Conservation (phyloP, 1,140 invertebrate species). For the Brachionus plicatilis region DNA sequence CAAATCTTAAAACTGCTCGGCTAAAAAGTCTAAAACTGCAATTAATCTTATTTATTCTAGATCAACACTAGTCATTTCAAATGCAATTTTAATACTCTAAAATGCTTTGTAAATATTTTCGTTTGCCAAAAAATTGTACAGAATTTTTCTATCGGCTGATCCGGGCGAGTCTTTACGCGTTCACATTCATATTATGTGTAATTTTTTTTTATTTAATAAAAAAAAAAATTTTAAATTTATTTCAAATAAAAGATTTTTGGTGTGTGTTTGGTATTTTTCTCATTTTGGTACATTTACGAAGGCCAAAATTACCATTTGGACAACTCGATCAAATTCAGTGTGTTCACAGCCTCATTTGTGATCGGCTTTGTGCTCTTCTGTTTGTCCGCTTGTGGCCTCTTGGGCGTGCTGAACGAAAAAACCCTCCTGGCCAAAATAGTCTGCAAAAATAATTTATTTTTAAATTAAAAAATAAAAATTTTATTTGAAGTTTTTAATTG, state of each 20-base stretch:
- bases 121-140: not conserved
- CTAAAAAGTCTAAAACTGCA: not conserved
- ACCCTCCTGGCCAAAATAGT: not conserved
- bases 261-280: not conserved
- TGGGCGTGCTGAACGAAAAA: not conserved
- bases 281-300: slow-evolving; percentile 37
- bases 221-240: not conserved
- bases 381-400: not conserved
- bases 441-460: not conserved
- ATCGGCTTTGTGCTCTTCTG: slow-evolving; percentile 3
- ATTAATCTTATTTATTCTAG: not conserved
- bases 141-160: slow-evolving; percentile 19
- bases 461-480: not conserved
- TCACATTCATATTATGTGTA: slow-evolving; percentile 33
- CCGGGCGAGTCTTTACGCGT: slow-evolving; percentile 1
- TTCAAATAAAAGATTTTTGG: slow-evolving; percentile 8
- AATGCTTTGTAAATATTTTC: slow-evolving; percentile 22
- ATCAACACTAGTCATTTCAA: not conserved
- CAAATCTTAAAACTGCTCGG: not conserved
- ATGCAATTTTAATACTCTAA: not conserved
- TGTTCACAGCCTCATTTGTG: slow-evolving; percentile 1
- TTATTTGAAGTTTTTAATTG: not conserved
- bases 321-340: slow-evolving; percentile 14
- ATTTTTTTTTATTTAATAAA: not conserved
- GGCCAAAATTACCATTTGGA: slow-evolving; percentile 28